Evolutionary conservation across 53 echinoderm and acorn worm genomes (phyloP), one percentile per base, ranked within the genome.

Genomic region (Holothuria scabra): DNA sequence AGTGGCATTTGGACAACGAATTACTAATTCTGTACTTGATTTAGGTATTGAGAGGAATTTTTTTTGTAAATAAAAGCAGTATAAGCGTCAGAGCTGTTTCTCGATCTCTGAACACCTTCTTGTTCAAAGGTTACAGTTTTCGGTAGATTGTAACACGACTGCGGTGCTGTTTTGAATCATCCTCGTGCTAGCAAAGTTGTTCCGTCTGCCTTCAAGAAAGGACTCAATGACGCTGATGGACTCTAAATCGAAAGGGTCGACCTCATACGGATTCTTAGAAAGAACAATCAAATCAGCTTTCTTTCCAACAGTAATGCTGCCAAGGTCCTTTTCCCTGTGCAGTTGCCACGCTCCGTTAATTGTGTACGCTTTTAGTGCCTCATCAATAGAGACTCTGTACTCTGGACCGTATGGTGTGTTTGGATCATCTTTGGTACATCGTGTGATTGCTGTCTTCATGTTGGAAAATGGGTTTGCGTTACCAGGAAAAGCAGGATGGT

Each of bases 341-440:
- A 90, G 83, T 57, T 82, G 81, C 71, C 72, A 81, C 8, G 88
- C 88, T 33, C 76, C 88, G 72, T 84, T 84, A 16, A 83, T 76
- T 24, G 88, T 88, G 75, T 90, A 85, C 62, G 85, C 72, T 62
- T 86, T 90, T n/a, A 90, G 72, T 14, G 90, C 90, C 81, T 90
- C 90, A 28, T 90, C 63, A n/a, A 90, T 72, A 13, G 86, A 56
- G 33, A 85, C 86, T 22, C 85, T 28, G 61, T 81, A 90, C 32
- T 85, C 90, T 5, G 85, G 85, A 28, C 85, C 85, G 38, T 81
- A 90, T 2, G 90, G 85, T 1, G 81, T 85, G 85, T 12, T 85
- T 8, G 85, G 81, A 81, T 85, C 82, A 70, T 85, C 85, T 18
- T 72, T 48, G 24, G 72, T 48, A 41, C 81, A 85, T 28, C 90